Conservation (phyloP, 1,140 invertebrate species). For the Gerris buenoi region DNA sequence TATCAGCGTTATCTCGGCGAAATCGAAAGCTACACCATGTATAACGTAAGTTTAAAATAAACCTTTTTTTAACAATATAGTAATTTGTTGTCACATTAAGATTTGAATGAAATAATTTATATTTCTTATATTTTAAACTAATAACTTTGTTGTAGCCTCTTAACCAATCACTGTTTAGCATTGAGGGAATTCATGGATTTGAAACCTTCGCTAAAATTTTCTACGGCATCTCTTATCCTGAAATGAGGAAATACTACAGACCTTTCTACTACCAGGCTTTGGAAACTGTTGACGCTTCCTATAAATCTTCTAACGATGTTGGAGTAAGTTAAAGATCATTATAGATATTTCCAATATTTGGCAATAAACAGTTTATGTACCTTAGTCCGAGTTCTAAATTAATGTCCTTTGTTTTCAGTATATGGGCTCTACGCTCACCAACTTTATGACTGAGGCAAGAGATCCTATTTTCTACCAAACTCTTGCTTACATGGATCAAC, state of each 20-base stretch:
- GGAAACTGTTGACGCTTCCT: background rate
- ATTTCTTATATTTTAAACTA: too few relatives aligned
- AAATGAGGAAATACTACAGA: background rate
- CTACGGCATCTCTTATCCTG: background rate
- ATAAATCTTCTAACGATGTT: background rate
- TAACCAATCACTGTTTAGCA: background rate
- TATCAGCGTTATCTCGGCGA: constrained; percentile 2
- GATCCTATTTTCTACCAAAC: background rate
- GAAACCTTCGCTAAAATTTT: background rate
- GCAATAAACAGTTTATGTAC: too few relatives aligned
- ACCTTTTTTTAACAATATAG: too few relatives aligned
- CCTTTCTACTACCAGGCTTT: background rate
- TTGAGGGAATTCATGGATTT: background rate
- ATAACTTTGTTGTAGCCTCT: background rate
- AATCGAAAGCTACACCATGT: constrained; percentile 1
- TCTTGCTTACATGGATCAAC: background rate
- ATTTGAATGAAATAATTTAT: too few relatives aligned
- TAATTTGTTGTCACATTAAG: too few relatives aligned
- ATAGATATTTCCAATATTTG: too few relatives aligned
- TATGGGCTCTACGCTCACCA: background rate
- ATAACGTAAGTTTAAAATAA: constrained; percentile 10
- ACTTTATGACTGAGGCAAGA: background rate
- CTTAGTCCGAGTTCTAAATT: too few relatives aligned
- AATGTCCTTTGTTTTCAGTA: background rate
- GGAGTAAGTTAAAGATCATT: too few relatives aligned